phyloP scores from a whole-genome alignment of 2,113 vertebrate genomes.

The Aptenodytes patagonicus region DNA sequence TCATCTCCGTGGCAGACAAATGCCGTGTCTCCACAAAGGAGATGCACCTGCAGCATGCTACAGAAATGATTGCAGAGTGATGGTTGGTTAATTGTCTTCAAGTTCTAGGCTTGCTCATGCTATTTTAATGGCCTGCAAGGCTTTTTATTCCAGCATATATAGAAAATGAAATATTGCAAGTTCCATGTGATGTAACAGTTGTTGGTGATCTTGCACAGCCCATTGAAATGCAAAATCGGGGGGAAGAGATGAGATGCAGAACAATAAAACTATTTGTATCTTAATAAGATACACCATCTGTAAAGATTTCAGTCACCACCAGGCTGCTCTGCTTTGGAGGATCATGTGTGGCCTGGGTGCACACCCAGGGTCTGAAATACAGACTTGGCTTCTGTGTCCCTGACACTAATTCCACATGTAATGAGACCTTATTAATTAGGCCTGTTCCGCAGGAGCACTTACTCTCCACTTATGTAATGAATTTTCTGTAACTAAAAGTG shows the following conservation, averaged over 20 bases:
- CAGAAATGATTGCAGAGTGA: not conserved
- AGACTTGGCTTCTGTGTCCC: not conserved
- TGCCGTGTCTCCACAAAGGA: not conserved
- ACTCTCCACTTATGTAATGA: constrained; percentile 6
- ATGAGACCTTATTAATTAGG: not conserved
- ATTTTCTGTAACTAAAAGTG: constrained; percentile 37
- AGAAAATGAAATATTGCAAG: not conserved
- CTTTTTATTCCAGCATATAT: not conserved
- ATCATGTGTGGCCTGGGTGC: not conserved
- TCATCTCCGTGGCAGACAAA: not conserved
- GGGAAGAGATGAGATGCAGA: not conserved
- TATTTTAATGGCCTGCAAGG: not conserved
- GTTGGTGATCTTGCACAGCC: not conserved
- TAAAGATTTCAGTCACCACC: not conserved
- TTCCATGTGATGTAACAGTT: not conserved
- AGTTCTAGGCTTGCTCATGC: not conserved
- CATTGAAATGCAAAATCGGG: not conserved
- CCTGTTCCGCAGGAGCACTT: not conserved
- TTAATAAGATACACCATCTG: not conserved
- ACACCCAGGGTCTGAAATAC: not conserved
- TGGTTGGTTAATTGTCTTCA: not conserved
- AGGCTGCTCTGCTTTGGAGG: not conserved
- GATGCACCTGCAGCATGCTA: not conserved
- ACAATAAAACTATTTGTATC: not conserved
- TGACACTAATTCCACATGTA: not conserved